Conservation (phyloP, 1,140 invertebrate genomes). For the Sitodiplosis mosellana region DNA sequence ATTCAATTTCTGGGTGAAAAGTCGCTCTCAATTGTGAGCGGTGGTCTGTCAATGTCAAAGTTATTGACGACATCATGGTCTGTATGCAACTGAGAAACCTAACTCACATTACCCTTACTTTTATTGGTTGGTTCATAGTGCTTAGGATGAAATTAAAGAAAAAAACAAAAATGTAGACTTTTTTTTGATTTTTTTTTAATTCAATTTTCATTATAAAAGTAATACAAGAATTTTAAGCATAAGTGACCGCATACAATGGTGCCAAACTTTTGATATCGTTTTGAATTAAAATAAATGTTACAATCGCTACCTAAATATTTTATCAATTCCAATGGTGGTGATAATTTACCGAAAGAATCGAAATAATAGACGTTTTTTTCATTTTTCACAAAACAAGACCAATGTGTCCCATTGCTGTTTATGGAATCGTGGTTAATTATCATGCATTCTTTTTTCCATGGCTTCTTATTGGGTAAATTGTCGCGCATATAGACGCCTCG, state of each 20-base stretch:
- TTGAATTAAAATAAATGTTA: background rate
- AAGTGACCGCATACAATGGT: background rate
- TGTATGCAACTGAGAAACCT: too few species aligned
- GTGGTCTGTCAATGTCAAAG: too few species aligned
- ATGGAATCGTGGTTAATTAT: background rate
- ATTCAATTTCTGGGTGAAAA: slow-evolving; percentile 7
- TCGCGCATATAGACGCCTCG: background rate
- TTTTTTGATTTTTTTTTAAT: background rate
- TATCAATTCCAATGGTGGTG: background rate
- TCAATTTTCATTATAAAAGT: background rate
- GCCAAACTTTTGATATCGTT: background rate
- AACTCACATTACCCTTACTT: too few species aligned
- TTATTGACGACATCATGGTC: too few species aligned
- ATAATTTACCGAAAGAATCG: background rate
- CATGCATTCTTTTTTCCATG: background rate
- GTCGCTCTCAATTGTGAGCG: too few species aligned
- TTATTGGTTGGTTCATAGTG: too few species aligned
- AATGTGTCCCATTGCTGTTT: background rate
- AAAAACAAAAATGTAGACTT: background rate
- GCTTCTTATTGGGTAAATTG: background rate
- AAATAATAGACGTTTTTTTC: background rate
- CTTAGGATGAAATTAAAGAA: background rate
- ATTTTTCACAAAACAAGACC: background rate
- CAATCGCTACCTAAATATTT: background rate
- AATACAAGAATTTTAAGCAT: background rate